Conservation (phyloP, 2,113 vertebrate genomes). For the Carollia perspicillata region DNA sequence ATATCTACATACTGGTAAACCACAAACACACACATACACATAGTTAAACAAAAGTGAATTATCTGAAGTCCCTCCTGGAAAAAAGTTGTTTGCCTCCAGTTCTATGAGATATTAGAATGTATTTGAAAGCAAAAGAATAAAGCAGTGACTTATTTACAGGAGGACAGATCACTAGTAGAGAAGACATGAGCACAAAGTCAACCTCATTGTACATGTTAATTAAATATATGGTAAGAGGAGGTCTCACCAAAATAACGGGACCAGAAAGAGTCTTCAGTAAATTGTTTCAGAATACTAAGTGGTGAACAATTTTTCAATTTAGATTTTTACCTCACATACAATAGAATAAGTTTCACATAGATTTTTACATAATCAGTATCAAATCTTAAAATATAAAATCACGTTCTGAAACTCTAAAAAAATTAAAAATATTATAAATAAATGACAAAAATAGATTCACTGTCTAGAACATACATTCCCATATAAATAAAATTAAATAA, state of each 20-base stretch:
- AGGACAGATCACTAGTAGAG: background rate
- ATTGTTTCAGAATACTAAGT: background rate
- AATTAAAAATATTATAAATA: constrained; percentile 17
- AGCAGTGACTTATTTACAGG: background rate
- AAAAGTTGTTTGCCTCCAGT: background rate
- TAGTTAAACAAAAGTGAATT: background rate
- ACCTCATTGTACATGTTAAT: background rate
- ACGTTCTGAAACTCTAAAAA: background rate
- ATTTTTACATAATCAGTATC: background rate
- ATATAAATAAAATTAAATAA: background rate
- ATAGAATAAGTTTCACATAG: background rate
- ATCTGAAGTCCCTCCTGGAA: background rate
- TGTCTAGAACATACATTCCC: background rate
- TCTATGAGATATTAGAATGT: background rate
- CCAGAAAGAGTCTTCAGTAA: background rate
- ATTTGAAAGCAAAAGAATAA: background rate
- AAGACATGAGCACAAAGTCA: background rate
- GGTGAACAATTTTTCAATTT: background rate
- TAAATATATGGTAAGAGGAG: background rate
- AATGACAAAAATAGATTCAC: background rate
- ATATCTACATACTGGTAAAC: background rate
- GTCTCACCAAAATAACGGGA: background rate
- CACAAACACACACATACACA: background rate
- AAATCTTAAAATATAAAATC: constrained; percentile 3
- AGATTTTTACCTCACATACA: background rate